phyloP scores from a whole-genome alignment of 1,140 invertebrate genomes.

The Drosophila sp. region DNA sequence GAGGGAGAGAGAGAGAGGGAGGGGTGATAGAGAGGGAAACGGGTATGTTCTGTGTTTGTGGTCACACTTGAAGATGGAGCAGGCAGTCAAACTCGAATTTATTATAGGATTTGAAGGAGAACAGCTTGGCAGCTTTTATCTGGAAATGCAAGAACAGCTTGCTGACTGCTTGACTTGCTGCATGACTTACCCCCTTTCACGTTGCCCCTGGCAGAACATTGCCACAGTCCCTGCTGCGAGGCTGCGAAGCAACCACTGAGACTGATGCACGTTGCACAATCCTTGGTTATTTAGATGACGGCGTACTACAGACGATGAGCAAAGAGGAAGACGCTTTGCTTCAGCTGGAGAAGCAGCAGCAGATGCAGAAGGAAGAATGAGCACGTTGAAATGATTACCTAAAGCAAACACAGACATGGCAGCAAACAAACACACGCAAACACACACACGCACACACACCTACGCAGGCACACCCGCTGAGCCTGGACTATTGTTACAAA shows the following conservation, averaged over 20 bases:
- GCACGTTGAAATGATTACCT: constrained; percentile 74
- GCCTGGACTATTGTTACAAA: constrained; percentile 66
- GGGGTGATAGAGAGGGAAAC: background rate
- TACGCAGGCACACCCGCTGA: constrained; percentile 8
- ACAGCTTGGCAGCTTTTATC: constrained; percentile 21
- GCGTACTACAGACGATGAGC: background rate
- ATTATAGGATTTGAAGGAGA: constrained; percentile 33
- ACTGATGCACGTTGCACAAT: constrained; percentile 33
- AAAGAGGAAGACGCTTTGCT: background rate
- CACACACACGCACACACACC: constrained; percentile 23
- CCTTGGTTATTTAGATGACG: constrained; percentile 26
- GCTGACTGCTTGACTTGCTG: constrained; percentile 51
- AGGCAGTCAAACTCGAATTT: constrained; percentile 47
- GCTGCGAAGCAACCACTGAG: constrained; percentile 16
- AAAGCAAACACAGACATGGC: constrained; percentile 78
- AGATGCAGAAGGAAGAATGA: constrained; percentile 34
- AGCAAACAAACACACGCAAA: constrained; percentile 64
- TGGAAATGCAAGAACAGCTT: constrained; percentile 37
- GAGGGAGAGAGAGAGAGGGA: background rate
- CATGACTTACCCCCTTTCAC: background rate
- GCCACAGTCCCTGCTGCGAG: background rate
- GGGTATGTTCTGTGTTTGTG: constrained; percentile 13
- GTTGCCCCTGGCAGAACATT: background rate
- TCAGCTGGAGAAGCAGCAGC: too few species aligned
- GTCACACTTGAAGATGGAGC: constrained; percentile 3